Evolutionary conservation across 2,797 vertebrate species (phyloP), one percentile per base, ranked within the genome.

Genomic region (Dipus sagitta): DNA sequence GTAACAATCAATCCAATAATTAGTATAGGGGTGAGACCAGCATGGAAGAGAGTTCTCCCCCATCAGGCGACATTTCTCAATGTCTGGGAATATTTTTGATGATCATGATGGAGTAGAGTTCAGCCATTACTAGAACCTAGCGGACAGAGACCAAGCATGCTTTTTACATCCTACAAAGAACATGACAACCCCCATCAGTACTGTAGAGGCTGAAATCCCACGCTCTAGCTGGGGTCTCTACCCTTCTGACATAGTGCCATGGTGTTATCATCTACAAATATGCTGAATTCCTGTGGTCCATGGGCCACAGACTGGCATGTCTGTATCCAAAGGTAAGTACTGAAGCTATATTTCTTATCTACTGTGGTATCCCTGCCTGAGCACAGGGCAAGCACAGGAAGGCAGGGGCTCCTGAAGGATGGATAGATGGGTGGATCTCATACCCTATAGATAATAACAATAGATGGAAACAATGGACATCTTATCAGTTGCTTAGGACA

Each of bases 1-100:
- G 17, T 90, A 88, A 79, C 7, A 78, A 75, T 62, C 65, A 32
- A 3, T 42, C 92, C 89, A 88, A 77, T n/a, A 88, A 81, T 70
- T n/a, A 81, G 88, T 7, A 83, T 93, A 32, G 86, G 13, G 10
- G 13, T 38, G 77, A 88, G 15, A 54, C 23, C 26, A 15, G 30
- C 88, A 34, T 20, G 34, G 58, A 77, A 90, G 42, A 52, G 71
- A 6, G 71, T 42, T 30, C 23, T 24, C 54, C 47, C 62, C 58
- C 13, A 26, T 13, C 32, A 64, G 15, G 47, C 9, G 21, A 83
- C 21, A 80, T 86, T 47, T 76, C 12, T 28, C 60, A 88, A 70
- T 32, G 42, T 54, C 38, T 88, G n/a, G 9, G 86, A 67, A 71
- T 23, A 82, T 21, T 58, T 91, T 90, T 83, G 30, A 65, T 80